Percentiles rank a stretch among this genome's conserved stretches.
These are phyloP conservation scores for Tenthredo amoena DNA, from an alignment of 2,888 invertebrate species.

Conservation along the genomic window DNA sequence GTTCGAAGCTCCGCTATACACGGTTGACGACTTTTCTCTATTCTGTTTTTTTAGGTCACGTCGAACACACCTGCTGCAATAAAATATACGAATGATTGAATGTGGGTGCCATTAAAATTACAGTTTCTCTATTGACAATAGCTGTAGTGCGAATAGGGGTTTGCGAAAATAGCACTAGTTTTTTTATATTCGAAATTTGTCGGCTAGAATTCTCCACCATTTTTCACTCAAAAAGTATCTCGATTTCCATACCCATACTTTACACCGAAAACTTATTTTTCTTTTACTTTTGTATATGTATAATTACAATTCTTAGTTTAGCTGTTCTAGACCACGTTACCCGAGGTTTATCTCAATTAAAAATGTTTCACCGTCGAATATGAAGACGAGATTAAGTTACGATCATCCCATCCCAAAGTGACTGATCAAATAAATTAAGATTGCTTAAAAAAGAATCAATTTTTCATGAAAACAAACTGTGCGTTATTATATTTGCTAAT, in stretches of 20 bases:
- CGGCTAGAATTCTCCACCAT: background rate
- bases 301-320: background rate
- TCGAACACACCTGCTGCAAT: conserved; percentile 8
- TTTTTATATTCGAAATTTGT: background rate
- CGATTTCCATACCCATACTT: background rate
- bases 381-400: background rate
- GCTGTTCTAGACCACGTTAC: background rate
- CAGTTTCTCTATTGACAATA: conserved; percentile 10
- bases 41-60: conserved; percentile 37
- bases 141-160: conserved; percentile 1
- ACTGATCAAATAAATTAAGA: background rate
- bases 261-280: background rate
- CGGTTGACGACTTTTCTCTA: background rate
- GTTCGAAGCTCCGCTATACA: background rate
- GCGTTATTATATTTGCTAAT: background rate
- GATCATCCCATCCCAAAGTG: background rate
- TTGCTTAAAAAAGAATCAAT: background rate
- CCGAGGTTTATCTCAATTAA: background rate
- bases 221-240: background rate
- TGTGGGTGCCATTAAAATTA: conserved; percentile 45
- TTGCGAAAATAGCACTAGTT: conserved; percentile 7
- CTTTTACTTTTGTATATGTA: background rate
- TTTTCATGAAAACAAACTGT: background rate
- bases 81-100: conserved; percentile 8
- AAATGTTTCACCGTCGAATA: background rate